Evolutionary conservation across 2,888 invertebrate genomes (phyloP).

Genomic region (Biston stratarius): DNA sequence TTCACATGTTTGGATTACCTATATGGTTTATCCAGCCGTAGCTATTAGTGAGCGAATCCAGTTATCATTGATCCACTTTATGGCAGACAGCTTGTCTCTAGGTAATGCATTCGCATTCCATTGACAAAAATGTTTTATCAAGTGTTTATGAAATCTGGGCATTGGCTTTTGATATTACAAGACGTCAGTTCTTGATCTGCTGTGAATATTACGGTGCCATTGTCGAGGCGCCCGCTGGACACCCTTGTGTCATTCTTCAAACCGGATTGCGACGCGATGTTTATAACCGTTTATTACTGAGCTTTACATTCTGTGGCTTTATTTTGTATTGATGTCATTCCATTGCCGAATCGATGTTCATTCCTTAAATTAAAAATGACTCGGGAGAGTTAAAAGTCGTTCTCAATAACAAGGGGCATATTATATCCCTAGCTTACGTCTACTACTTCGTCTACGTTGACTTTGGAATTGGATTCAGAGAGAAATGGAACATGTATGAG

Average conservation of each 20-base stretch:
- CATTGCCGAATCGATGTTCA: not conserved
- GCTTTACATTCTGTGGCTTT: not conserved
- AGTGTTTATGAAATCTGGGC: constrained; percentile 13
- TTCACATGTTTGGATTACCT: constrained; percentile 2
- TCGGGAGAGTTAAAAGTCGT: not conserved
- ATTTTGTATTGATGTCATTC: not conserved
- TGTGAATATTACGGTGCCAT: constrained; percentile 4
- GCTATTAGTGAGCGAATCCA: constrained; percentile 6
- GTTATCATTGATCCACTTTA: constrained; percentile 8
- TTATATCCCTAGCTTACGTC: no score
- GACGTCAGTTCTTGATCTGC: not conserved
- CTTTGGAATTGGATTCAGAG: no score
- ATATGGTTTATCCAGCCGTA: constrained; percentile 5
- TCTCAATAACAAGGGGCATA: not conserved
- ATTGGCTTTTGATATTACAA: not conserved
- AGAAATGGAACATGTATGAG: no score
- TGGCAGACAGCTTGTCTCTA: not conserved
- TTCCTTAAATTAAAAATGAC: not conserved
- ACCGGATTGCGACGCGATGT: constrained; percentile 8
- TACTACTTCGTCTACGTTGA: no score
- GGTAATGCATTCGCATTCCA: constrained; percentile 11
- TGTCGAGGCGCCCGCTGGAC: not conserved
- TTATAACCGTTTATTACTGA: constrained; percentile 1
- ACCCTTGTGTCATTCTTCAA: constrained; percentile 11
- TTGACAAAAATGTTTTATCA: constrained; percentile 15